These are phyloP conservation scores for Lumbricus terrestris DNA, from an alignment of 2,888 invertebrate genomes.

Conservation along the genomic window DNA sequence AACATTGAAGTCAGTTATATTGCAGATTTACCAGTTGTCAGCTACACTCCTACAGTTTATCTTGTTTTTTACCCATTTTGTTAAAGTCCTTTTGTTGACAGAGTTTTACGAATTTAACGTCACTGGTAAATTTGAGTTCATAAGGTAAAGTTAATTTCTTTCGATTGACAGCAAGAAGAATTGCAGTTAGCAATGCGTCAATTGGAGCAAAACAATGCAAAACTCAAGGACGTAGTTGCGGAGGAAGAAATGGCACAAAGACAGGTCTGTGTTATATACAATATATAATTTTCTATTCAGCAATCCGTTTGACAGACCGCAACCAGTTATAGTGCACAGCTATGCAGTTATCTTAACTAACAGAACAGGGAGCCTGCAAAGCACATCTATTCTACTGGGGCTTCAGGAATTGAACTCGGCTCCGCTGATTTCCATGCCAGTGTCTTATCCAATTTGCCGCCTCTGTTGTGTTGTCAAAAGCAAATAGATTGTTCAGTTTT, in stretches of 20 bases:
- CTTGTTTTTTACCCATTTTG: background rate
- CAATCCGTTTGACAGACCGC: too few relatives aligned
- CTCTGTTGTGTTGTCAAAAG: background rate
- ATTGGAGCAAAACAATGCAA: background rate
- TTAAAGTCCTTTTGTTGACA: background rate
- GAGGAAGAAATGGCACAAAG: background rate
- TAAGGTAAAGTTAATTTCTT: background rate
- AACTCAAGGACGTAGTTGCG: slow-evolving; percentile 5
- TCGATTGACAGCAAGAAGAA: background rate
- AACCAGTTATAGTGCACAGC: too few relatives aligned
- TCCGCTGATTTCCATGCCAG: too few relatives aligned
- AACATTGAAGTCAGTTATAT: too few relatives aligned
- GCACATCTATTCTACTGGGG: too few relatives aligned
- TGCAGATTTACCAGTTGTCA: too few relatives aligned
- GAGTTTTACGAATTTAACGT: background rate
- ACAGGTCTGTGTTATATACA: background rate
- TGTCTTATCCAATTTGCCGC: too few relatives aligned
- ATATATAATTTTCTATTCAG: too few relatives aligned
- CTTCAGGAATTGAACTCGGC: too few relatives aligned
- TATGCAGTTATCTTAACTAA: too few relatives aligned
- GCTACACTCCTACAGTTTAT: background rate
- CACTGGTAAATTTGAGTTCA: background rate
- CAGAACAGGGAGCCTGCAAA: too few relatives aligned
- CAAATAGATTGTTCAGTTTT: background rate
- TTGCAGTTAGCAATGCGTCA: slow-evolving; percentile 9